Evolutionary conservation across 2,113 vertebrate genomes (phyloP), one percentile per base, ranked within the genome.

Genomic region (Hippocampus guttulatus): DNA sequence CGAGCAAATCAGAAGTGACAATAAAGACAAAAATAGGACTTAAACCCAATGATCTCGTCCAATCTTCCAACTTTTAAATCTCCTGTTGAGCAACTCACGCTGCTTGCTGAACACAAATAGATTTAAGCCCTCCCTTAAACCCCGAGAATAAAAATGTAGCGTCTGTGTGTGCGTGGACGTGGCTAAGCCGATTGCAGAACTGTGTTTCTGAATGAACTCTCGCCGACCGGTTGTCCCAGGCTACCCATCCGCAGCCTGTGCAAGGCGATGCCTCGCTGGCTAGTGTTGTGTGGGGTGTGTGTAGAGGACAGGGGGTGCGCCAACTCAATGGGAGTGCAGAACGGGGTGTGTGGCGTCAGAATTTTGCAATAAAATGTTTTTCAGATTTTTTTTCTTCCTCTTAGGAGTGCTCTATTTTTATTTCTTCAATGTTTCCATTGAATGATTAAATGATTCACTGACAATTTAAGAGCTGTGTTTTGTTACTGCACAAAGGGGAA

Each of bases 31-130:
- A 67, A 80, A 73, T 18, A 40, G 7, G 15, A 10, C 57, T 71
- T 74, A 70, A n/a, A 76, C 21, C 57, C 67, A 55, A 33, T 71
- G 60, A 79, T 68, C 67, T 76, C 40, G 49, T 20, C 30, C 45
- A 62, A 27, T 67, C 63, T 47, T 63, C 52, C 30, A 43, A 33
- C 43, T 55, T 69, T 67, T 66, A 58, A 58, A 68, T 54, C 66
- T 47, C 52, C 27, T 21, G 54, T 27, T 25, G 43, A 43, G 61
- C 14, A 18, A 61, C 1, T 38, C 33, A 9, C 73, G 69, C 67
- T 74, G 64, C 16, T 16, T 40, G 63, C 33, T 27, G 14, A 63
- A 64, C 75, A 68, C 30, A 84, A 90, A 91, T 89, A 91, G 84
- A 84, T 33, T 75, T 80, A 86, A 88, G 77, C 75, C 67, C 27